These are phyloP conservation scores for Drosophila multiciliata DNA, from an alignment of 2,888 invertebrate genomes.

Conservation along the genomic window DNA sequence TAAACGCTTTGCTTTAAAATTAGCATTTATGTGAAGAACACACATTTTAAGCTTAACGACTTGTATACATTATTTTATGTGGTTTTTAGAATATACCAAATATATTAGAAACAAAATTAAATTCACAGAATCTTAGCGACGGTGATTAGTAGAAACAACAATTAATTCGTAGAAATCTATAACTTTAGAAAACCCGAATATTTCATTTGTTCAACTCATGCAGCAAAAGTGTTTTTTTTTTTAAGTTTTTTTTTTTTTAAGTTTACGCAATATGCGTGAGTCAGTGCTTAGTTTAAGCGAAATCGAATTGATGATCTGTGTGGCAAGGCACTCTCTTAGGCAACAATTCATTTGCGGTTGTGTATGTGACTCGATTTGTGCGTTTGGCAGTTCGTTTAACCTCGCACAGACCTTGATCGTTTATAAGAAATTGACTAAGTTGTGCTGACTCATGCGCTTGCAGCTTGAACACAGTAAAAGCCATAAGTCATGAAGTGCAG, in stretches of 20 bases:
- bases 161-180: not conserved
- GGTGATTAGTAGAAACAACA: not conserved
- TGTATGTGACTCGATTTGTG: conserved; percentile 45
- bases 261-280: conserved; percentile 26
- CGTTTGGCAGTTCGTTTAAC: conserved; percentile 43
- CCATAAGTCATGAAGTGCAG: conserved; percentile 3
- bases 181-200: not conserved
- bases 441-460: conserved; percentile 51
- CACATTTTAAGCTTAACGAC: not conserved
- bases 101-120: not conserved
- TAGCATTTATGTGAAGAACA: not conserved
- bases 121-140: not conserved
- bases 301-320: conserved; percentile 46
- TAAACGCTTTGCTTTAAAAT: too few species aligned
- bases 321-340: conserved; percentile 6
- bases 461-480: conserved; percentile 10
- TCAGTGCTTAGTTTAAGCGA: conserved; percentile 49
- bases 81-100: not conserved
- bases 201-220: not conserved
- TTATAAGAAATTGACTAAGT: conserved; percentile 45
- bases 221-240: conserved; percentile 6
- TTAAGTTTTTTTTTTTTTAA: not conserved
- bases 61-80: not conserved
- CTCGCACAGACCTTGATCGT: conserved; percentile 45
- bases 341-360: conserved; percentile 41